Evolutionary conservation across 2,888 invertebrate species (phyloP), one percentile per base, ranked within the genome.

Genomic region (Leucoma salicis): DNA sequence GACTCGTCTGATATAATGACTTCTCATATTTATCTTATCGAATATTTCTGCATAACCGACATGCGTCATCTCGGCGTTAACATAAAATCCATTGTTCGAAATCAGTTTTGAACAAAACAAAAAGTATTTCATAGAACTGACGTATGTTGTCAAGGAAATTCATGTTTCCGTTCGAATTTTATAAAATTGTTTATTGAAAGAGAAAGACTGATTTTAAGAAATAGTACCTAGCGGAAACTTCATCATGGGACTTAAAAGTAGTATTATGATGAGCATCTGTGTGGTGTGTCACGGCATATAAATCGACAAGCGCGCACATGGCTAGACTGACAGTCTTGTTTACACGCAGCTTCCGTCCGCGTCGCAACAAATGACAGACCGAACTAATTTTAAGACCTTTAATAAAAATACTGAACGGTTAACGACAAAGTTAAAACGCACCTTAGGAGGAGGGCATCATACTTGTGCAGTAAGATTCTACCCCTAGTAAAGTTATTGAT

Each of bases 341-440:
- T 84, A 82, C 82, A 80, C 69, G 49, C 57, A 53, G 49, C 62
- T 65, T 63, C 74, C 78, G 80, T 80, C 76, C 52, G 49, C 58
- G 60, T 46, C 38, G 35, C 60, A 36, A 36, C 53, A 21, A 24
- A 27, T 8, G 12, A 31, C 16, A n/a, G 12, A 31, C 6, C 31
- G 12, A 31, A 2, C 15, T 15, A 14, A 15, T 15, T n/a, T n/a
- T 31, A 15, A 31, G n/a, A 15, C 11, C 14, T 10, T 10, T 15
- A 15, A 32, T 2, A 25, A 14, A 21, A 21, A 21, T 21, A 21
- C 6, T 21, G 21, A 21, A 21, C 21, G 21, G 8, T 21, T 2
- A 8, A 21, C 6, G 2, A 2, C 14, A 24, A 15, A 11, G 18
- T 7, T 4, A 35, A 24, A 15, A 3, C 28, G n/a, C n/a, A n/a